A percentile compares a stretch with the other conserved stretches of the same genome.
Conservation (phyloP, 1,140 invertebrate species). For the Zaprionus africanus region DNA sequence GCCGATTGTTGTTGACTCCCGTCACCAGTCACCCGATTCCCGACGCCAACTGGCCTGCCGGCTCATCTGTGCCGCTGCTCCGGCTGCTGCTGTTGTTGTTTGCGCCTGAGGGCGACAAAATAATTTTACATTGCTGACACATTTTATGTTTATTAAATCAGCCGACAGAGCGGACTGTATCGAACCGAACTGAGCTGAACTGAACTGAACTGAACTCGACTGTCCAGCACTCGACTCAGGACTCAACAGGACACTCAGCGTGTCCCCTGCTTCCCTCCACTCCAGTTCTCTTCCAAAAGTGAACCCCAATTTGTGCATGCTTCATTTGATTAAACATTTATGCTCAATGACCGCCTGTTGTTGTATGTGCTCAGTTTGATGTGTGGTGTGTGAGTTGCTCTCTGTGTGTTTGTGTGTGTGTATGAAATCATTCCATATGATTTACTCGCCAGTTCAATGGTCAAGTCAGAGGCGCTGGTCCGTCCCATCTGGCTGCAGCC, state of each 20-base stretch:
- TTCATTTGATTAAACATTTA: conserved; percentile 83
- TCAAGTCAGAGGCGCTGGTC: conserved; percentile 53
- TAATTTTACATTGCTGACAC: conserved; percentile 81
- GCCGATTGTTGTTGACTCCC: conserved; percentile 40
- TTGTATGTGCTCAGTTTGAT: conserved; percentile 17
- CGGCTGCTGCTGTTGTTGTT: conserved; percentile 51
- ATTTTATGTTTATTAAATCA: conserved; percentile 83
- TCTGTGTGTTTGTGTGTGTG: conserved; percentile 28
- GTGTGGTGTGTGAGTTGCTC: conserved; percentile 8
- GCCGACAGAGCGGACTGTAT: conserved; percentile 34
- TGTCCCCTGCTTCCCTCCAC: neutral
- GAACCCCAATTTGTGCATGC: conserved; percentile 79
- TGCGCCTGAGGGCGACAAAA: conserved; percentile 70
- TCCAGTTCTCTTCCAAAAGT: conserved; percentile 19
- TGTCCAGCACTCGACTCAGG: neutral
- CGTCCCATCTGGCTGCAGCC: conserved; percentile 13
- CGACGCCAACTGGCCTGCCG: conserved; percentile 21
- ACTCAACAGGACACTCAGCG: conserved; percentile 34
- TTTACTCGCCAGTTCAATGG: conserved; percentile 74
- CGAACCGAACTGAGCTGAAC: conserved; percentile 17
- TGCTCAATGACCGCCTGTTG: conserved; percentile 61
- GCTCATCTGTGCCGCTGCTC: conserved; percentile 10
- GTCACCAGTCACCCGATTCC: neutral
- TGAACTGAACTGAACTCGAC: neutral
- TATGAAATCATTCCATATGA: conserved; percentile 79